Base-by-base conservation (phyloP, 2,797 vertebrate species). In the Babyrousa celebensis region DNA sequence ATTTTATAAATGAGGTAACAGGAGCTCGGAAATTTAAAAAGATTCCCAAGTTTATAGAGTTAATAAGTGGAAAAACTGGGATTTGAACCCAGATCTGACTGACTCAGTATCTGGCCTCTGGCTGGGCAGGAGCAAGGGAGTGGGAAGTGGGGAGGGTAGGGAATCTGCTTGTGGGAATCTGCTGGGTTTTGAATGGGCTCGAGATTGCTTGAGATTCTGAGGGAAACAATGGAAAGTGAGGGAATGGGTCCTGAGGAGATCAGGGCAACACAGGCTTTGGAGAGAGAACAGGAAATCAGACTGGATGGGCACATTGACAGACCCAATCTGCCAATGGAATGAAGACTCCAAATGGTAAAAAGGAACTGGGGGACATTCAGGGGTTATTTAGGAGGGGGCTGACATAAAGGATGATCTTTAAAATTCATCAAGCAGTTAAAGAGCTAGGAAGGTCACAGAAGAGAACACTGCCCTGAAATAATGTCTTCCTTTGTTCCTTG, bases 61-160 rank as follows among this genome's bases (percentile, higher is more conserved):
- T 72, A 77, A 12, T 29, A 83, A 85, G 18, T n/a, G 23, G 56
- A 60, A 70, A 70, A 77, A 72, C 20, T 65, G 4, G 60, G 54
- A 85, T 75, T 75, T 91, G 84, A 94, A 91, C 40, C 11, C 21
- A 89, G 25, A 74, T 63, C 80, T 68, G n/a, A 77, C 16, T 68
- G 62, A 93, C 60, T 93, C 48, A 80, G 58, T 71, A 56, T 12
- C 75, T 56, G 25, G 89, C 23, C 2, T 58, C 32, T 77, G 60
- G n/a, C 4, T 80, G 27, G n/a, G 32, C 20, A 83, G 48, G 17
- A 85, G 52, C 43, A 63, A 68, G 52, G 56, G 40, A 72, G 10
- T n/a, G 17, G 58, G 65, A 56, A 68, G 29, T 6, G 54, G 36
- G 29, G 25, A 90, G 9, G 48, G 27, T 9, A 43, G 17, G 56